Evolutionary conservation across 2,113 vertebrate genomes (phyloP).

Genomic region (Muscicapa adusta): DNA sequence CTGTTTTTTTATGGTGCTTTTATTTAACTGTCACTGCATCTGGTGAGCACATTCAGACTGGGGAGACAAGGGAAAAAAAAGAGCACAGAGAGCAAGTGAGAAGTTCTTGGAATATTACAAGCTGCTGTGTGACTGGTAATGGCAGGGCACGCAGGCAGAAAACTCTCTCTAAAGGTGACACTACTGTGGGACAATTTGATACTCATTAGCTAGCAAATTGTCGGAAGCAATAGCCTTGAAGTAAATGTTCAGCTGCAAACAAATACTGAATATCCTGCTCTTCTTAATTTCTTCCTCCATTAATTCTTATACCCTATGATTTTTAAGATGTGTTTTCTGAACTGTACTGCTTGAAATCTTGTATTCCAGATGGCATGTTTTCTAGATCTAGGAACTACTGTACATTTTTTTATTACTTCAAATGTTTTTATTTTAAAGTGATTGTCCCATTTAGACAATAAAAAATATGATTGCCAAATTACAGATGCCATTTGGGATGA

Average conservation of each 20-base stretch:
- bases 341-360: not conserved
- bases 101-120: constrained; percentile 47
- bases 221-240: not conserved
- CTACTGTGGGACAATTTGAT: constrained; percentile 64
- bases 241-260: not conserved
- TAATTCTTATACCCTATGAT: not conserved
- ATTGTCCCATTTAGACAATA: not conserved
- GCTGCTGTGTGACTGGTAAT: constrained; percentile 70
- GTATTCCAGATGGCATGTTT: not conserved
- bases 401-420: not conserved
- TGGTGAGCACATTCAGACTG: constrained; percentile 55
- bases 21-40: constrained; percentile 25
- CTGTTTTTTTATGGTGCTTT: not conserved
- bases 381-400: not conserved
- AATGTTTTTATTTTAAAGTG: not conserved
- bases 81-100: not conserved
- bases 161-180: not conserved
- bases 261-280: not conserved
- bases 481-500: not conserved
- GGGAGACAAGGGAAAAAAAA: not conserved
- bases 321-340: not conserved
- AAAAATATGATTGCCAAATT: not conserved
- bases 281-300: not conserved
- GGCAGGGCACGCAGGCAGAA: constrained; percentile 44
- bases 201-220: constrained; percentile 5